Percentiles rank a stretch among this genome's conserved stretches.
Conservation (phyloP, 2,113 vertebrate genomes). For the Anser cygnoides region DNA sequence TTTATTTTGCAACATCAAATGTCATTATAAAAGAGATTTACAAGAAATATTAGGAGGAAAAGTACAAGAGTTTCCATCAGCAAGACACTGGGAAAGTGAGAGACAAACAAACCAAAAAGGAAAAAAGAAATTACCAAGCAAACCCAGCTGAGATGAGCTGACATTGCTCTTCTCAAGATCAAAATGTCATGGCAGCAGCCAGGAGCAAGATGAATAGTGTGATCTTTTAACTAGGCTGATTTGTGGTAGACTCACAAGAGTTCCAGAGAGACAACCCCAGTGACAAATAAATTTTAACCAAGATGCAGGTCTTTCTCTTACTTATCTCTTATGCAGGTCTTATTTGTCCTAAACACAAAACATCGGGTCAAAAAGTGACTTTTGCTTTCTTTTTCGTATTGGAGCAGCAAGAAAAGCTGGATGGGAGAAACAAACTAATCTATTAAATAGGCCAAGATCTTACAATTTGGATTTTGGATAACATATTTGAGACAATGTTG, state of each 20-base stretch:
- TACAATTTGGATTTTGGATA: neutral
- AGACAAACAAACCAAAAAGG: neutral
- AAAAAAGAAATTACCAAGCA: conserved; percentile 2
- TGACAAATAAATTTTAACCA: neutral
- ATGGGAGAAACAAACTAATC: neutral
- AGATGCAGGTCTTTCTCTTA: neutral
- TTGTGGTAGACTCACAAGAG: neutral
- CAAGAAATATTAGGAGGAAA: conserved; percentile 13
- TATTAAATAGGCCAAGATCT: neutral
- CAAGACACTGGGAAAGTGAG: neutral
- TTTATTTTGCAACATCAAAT: neutral
- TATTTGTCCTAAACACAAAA: neutral
- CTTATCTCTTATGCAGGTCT: too few species aligned
- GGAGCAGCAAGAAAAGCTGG: neutral
- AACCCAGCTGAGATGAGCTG: neutral
- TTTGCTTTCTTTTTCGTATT: neutral
- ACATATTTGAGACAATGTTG: neutral
- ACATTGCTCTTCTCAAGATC: neutral
- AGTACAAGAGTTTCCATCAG: neutral
- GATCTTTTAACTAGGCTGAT: neutral
- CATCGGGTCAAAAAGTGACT: neutral
- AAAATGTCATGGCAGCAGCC: neutral
- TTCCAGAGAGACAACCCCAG: neutral
- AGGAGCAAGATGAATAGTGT: neutral
- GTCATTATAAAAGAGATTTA: neutral